Evolutionary conservation across 64 coral and sea anemone genomes (phyloP).

Genomic region (Porites lutea): DNA sequence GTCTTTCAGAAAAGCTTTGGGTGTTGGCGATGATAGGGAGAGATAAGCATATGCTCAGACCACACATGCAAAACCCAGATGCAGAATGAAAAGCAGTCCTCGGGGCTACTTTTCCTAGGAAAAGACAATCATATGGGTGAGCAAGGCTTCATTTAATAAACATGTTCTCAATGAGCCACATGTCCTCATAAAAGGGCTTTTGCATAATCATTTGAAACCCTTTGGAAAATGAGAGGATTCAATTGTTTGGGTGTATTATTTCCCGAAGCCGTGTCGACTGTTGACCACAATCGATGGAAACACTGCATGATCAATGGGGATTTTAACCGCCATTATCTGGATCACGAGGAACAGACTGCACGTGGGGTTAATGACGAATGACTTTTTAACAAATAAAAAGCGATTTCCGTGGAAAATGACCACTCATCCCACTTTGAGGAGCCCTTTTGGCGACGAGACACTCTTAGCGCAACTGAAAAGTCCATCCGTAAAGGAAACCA

Average conservation of each 20-base stretch:
- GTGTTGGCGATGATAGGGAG: background rate
- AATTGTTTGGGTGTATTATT: slow-evolving; percentile 67
- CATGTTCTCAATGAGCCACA: slow-evolving; percentile 61
- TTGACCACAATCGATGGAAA: slow-evolving; percentile 48
- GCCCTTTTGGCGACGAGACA: background rate
- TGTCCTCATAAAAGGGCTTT: slow-evolving; percentile 69
- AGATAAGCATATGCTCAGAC: slow-evolving; percentile 17
- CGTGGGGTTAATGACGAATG: slow-evolving; percentile 45
- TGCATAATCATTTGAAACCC: slow-evolving; percentile 70
- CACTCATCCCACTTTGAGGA: background rate
- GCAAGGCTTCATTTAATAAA: slow-evolving; percentile 53
- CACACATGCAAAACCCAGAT: background rate
- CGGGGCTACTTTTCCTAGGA: background rate
- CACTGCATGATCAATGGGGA: slow-evolving; percentile 10
- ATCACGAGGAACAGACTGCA: slow-evolving; percentile 16
- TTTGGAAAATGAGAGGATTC: slow-evolving; percentile 60
- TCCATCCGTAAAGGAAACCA: background rate
- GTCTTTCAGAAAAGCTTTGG: slow-evolving; percentile 24
- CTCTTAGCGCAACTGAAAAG: background rate
- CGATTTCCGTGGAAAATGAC: background rate
- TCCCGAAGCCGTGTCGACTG: slow-evolving; percentile 30
- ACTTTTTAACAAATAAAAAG: background rate
- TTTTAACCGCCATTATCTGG: slow-evolving; percentile 63
- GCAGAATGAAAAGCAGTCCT: background rate
- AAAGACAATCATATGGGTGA: slow-evolving; percentile 28